These are phyloP conservation scores for Ptychadena robeensis DNA, from an alignment of 2,797 vertebrate species.

Conservation along the genomic window DNA sequence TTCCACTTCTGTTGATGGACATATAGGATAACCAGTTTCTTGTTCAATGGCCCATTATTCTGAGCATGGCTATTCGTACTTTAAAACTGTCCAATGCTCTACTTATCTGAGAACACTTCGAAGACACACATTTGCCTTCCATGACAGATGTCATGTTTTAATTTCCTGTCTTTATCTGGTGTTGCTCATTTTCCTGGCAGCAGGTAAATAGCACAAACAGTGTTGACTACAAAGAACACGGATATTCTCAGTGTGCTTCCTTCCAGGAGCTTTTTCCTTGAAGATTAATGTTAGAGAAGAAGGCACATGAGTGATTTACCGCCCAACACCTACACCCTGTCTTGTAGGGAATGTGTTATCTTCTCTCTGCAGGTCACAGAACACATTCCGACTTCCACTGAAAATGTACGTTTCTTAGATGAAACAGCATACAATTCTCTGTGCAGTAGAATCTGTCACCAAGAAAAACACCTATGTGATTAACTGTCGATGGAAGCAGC, in stretches of 20 bases:
- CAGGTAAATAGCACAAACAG: not conserved
- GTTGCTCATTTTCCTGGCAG: not conserved
- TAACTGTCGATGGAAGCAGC: not conserved
- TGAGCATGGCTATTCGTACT: not conserved
- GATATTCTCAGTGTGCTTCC: not conserved
- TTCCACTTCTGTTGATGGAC: not conserved
- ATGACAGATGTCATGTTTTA: not conserved
- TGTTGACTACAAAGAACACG: not conserved
- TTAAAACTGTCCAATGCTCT: not conserved
- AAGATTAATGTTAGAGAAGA: conserved; percentile 6
- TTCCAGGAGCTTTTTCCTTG: not conserved
- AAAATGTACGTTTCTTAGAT: not conserved
- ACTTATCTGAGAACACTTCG: not conserved
- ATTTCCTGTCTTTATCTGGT: not conserved
- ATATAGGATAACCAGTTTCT: not conserved
- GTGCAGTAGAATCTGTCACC: not conserved
- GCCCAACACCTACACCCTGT: not conserved
- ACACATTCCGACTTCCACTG: not conserved
- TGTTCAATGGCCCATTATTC: not conserved
- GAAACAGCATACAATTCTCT: not conserved
- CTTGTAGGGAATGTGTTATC: not conserved
- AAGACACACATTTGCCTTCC: not conserved
- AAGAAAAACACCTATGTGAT: not conserved
- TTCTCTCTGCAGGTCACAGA: not conserved
- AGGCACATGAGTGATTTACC: not conserved